Conservation (phyloP, 2,797 vertebrate species). For the Spondyliosoma cantharus region DNA sequence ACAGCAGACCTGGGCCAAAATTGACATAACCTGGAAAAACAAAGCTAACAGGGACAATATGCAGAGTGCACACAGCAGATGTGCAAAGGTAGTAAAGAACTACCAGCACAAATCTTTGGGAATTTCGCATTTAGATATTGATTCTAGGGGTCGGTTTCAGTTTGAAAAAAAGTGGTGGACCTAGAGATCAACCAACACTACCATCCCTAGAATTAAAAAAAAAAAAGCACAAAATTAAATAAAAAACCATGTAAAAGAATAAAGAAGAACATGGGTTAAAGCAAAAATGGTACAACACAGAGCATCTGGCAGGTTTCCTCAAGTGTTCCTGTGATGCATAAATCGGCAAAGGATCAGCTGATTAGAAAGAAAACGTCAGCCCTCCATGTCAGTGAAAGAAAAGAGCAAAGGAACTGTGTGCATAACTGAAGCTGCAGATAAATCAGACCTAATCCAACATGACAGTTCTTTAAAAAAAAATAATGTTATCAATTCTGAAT, state of each 20-base stretch:
- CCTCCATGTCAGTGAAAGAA: too few species aligned
- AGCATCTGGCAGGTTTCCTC: not conserved
- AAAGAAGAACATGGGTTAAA: not conserved
- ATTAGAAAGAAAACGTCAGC: not conserved
- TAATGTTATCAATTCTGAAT: not conserved
- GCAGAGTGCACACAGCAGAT: not conserved
- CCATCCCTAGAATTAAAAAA: not conserved
- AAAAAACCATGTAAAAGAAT: not conserved
- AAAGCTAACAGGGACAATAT: constrained; percentile 2
- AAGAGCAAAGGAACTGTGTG: not conserved
- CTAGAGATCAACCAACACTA: not conserved
- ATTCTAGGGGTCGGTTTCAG: too few species aligned
- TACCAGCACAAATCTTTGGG: not conserved
- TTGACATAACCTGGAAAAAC: constrained; percentile 35
- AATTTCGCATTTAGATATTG: too few species aligned
- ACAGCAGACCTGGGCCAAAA: constrained; percentile 14
- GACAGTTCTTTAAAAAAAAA: not conserved
- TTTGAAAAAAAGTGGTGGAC: too few species aligned
- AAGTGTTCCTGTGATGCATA: not conserved
- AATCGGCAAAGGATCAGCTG: constrained; percentile 2
- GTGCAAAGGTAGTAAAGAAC: not conserved
- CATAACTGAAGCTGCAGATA: not conserved
- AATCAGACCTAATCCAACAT: not conserved
- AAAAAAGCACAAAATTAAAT: not conserved
- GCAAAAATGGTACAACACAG: not conserved